Evolutionary conservation across 2,113 vertebrate genomes (phyloP), one percentile per base, ranked within the genome.

Genomic region (Stictonetta naevosa): DNA sequence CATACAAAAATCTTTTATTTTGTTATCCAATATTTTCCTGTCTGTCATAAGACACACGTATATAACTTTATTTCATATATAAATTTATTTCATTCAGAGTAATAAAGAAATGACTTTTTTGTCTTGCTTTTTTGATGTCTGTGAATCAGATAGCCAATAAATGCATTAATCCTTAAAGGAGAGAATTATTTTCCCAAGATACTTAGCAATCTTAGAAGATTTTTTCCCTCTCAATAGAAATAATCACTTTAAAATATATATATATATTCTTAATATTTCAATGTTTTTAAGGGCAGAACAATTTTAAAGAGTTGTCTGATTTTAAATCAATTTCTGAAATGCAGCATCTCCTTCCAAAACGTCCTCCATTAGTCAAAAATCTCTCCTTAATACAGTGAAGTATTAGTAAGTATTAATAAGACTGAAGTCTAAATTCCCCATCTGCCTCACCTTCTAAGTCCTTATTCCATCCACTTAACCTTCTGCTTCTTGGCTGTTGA

Each of bases 361-460:
- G 55, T 3, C 6, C 19, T 40, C 4, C 7, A 2, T 52, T 83
- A 82, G 83, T 79, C 33, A 85, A 38, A 84, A 44, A 13, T 68
- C 8, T 19, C n/a, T 10, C 19, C 72, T 52, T n/a, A 72, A 17
- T 0, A 0, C 10, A 46, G 1, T 38, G 58, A 76, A n/a, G n/a
- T n/a, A n/a, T n/a, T n/a, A n/a, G n/a, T n/a, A n/a, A n/a, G n/a
- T n/a, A n/a, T n/a, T n/a, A n/a, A n/a, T n/a, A n/a, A n/a, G n/a
- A 40, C 9, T 63, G 53, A 72, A 85, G 15, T 36, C 4, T 20
- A 83, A 48, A 48, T 48, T 48, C 22, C 59, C 36, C 52, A 74
- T 31, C 36, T 11, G 23, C 13, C 29, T 38, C 28, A 53, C 34
- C 14, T 40, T 28, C 52, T 14, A 21, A 21, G 46, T 48, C n/a